Base-by-base conservation (phyloP, 2,797 vertebrate genomes). In the Epinephelus coioides region DNA sequence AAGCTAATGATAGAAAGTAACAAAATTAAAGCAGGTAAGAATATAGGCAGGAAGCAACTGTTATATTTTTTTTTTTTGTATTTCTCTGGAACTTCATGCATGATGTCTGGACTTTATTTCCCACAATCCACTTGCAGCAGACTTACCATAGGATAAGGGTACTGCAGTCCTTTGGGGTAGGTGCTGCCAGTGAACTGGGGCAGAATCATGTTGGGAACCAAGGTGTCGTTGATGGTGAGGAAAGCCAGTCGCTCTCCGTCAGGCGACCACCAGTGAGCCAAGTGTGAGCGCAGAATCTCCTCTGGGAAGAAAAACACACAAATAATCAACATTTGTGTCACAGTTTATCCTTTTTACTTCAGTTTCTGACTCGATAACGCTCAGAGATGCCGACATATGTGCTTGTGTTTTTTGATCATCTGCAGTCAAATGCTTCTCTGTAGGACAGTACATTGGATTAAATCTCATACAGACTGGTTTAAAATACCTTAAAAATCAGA, bases 211-310 rank as follows among this genome's bases (percentile, higher is more conserved):
- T 95, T 98, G 10, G 98, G 97, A 5, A 99, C 98, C 91, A 96
- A 85, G 0, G 95, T 95, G 91, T 98, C 96, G 81, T 99, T 98
- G 75, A 99, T 96, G 89, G 96, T 97, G 89, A 99, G 95, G 90
- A 97, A 99, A 0, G 98, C 98, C 90, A 99, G 90, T 4, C 96
- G 95, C 83, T 98, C 97, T 75, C 98, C 98, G 0, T 99, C 97
- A 25, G 97, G 98, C 47, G 98, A 99, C 98, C 97, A 99, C 98
- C 98, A 99, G 93, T 99, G 97, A 70, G 97, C 96, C 79, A 98
- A 46, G 15, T 98, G 97, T 21, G 96, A 97, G 56, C 88, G 94
- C 80, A 99, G 96, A 46, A 99, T 88, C 85, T 99, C 98, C 94
- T 99, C 98, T 99, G 83, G 56, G 2, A 2, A 55, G 80, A 60